Conservation (phyloP, 2,797 vertebrate species). For the Furcifer pardalis region DNA sequence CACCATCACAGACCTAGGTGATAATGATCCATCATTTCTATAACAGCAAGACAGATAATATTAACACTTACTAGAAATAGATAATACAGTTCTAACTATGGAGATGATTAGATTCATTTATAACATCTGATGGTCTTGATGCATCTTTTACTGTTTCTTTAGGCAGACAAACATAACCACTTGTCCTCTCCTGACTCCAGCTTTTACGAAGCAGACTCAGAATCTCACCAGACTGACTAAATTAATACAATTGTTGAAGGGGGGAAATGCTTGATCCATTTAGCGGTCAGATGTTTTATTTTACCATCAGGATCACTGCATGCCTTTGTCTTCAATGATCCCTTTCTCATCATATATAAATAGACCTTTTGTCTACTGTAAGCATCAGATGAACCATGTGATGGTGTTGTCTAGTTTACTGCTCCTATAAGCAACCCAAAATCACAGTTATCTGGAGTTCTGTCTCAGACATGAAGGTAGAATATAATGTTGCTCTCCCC, state of each 20-base stretch:
- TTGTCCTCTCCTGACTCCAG: constrained; percentile 43
- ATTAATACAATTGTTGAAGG: constrained; percentile 45
- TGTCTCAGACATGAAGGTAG: neutral
- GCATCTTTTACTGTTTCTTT: neutral
- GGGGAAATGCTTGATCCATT: constrained; percentile 52
- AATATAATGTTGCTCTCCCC: neutral
- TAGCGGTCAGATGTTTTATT: constrained; percentile 58
- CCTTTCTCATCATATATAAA: constrained; percentile 50
- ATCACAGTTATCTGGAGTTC: constrained; percentile 2
- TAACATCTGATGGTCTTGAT: neutral
- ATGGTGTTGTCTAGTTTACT: constrained; percentile 42
- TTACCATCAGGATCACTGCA: constrained; percentile 44
- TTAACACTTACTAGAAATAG: neutral
- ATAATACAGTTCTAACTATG: neutral
- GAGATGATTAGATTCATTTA: neutral
- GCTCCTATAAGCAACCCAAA: constrained; percentile 45
- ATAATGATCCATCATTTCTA: neutral
- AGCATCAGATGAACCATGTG: constrained; percentile 48
- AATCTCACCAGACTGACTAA: constrained; percentile 51
- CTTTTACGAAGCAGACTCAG: constrained; percentile 44
- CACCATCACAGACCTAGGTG: too few relatives aligned
- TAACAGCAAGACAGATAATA: neutral
- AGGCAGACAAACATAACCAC: constrained; percentile 41
- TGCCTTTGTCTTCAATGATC: constrained; percentile 48
- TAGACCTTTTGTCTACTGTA: constrained; percentile 53